phyloP scores from a whole-genome alignment of 2,888 invertebrate species.

The Drosophila diplacantha region DNA sequence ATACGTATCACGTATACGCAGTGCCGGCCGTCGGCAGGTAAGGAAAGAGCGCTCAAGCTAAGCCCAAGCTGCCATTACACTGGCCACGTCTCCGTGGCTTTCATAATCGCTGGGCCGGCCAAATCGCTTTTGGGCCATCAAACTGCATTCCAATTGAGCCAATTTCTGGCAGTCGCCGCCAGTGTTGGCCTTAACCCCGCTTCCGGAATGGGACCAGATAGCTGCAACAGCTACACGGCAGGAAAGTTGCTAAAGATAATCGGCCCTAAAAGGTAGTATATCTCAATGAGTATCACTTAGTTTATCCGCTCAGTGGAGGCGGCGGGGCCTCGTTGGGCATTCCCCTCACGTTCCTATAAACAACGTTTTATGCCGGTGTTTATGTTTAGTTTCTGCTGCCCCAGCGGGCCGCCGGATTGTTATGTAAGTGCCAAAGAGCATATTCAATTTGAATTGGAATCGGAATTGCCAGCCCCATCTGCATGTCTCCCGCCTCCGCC shows the following conservation, averaged over 20 bases:
- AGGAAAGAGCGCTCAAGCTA: slow-evolving; percentile 19
- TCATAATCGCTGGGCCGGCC: slow-evolving; percentile 24
- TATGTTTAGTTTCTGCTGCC: slow-evolving; percentile 48
- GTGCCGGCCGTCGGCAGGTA: slow-evolving; percentile 25
- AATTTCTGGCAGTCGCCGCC: slow-evolving; percentile 39
- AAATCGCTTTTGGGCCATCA: slow-evolving; percentile 28
- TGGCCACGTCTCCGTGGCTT: slow-evolving; percentile 15
- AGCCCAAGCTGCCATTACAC: slow-evolving; percentile 16
- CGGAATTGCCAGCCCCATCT: slow-evolving; percentile 26
- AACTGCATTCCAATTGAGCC: slow-evolving; percentile 42
- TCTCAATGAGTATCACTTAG: neutral
- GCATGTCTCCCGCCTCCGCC: neutral
- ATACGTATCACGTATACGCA: slow-evolving; percentile 71
- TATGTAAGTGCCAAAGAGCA: slow-evolving; percentile 55
- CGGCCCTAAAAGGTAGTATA: neutral
- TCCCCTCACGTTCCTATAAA: slow-evolving; percentile 57
- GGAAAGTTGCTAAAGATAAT: slow-evolving; percentile 1
- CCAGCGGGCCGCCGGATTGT: slow-evolving; percentile 23
- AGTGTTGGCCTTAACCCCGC: slow-evolving; percentile 54
- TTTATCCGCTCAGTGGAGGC: neutral
- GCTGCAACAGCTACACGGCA: neutral
- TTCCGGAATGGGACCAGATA: slow-evolving; percentile 27
- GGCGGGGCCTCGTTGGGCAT: slow-evolving; percentile 16
- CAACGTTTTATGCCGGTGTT: slow-evolving; percentile 61
- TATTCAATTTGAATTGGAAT: slow-evolving; percentile 59